Evolutionary conservation across 2,797 vertebrate species (phyloP).

Genomic region (Coccyzus lansbergi): DNA sequence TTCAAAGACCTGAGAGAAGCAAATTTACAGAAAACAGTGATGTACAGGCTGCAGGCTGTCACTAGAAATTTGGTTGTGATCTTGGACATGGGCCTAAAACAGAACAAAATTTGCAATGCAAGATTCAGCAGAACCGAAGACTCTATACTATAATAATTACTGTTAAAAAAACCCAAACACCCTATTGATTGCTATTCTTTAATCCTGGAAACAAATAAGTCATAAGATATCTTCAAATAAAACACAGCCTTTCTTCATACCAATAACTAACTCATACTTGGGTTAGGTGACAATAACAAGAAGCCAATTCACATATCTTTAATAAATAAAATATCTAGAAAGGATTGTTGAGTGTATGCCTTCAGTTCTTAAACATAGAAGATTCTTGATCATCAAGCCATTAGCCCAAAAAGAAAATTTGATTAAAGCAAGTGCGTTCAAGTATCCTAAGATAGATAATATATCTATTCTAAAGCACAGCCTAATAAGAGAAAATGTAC

Average conservation of each 20-base stretch:
- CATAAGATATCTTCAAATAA: not conserved
- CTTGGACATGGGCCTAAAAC: not conserved
- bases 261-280: not conserved
- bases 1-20: not conserved
- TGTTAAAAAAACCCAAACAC: no score
- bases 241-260: not conserved
- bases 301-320: not conserved
- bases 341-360: not conserved
- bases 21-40: not conserved
- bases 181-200: not conserved
- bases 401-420: not conserved
- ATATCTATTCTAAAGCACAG: not conserved
- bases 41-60: not conserved
- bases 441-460: not conserved
- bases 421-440: not conserved
- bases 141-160: not conserved
- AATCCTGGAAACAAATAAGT: not conserved
- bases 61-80: not conserved
- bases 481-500: fast-evolving
- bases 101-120: not conserved
- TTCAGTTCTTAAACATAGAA: not conserved
- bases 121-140: not conserved
- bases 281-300: fast-evolving
- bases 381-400: not conserved
- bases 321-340: not conserved